phyloP scores from a whole-genome alignment of 1,140 invertebrate species.

The Magallana ariakensis region DNA sequence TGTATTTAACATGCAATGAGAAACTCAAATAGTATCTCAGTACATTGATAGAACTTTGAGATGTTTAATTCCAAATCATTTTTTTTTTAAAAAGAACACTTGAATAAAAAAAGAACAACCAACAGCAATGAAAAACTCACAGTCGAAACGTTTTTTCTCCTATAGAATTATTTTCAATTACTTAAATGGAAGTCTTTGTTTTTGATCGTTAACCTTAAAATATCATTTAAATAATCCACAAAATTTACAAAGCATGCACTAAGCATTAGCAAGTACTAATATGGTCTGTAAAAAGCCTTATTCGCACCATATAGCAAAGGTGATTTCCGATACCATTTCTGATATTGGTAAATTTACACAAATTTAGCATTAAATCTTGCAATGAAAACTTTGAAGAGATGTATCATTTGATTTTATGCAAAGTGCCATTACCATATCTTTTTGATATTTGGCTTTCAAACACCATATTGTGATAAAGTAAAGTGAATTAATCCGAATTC shows the following conservation, averaged over 20 bases:
- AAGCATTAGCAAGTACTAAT: slow-evolving; percentile 1
- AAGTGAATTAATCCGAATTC: slow-evolving; percentile 23
- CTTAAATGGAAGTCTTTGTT: not conserved
- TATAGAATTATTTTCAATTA: not conserved
- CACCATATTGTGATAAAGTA: slow-evolving; percentile 32
- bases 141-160: too few relatives aligned
- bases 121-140: too few relatives aligned
- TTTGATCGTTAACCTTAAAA: slow-evolving; percentile 32
- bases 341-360: slow-evolving; percentile 38
- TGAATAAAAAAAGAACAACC: too few relatives aligned
- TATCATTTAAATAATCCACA: slow-evolving; percentile 15
- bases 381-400: slow-evolving; percentile 32
- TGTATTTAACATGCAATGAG: not conserved
- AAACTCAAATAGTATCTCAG: too few relatives aligned
- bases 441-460: slow-evolving; percentile 37
- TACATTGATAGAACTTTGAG: too few relatives aligned
- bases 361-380: slow-evolving; percentile 31
- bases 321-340: slow-evolving; percentile 38
- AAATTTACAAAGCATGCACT: not conserved
- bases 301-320: slow-evolving; percentile 9
- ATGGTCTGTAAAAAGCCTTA: too few relatives aligned
- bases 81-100: too few relatives aligned
- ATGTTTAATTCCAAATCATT: too few relatives aligned
- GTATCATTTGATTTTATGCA: slow-evolving; percentile 35
- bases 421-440: slow-evolving; percentile 31